Evolutionary conservation across 2,113 vertebrate genomes (phyloP).

Genomic region (human (Homo sapiens)): DNA sequence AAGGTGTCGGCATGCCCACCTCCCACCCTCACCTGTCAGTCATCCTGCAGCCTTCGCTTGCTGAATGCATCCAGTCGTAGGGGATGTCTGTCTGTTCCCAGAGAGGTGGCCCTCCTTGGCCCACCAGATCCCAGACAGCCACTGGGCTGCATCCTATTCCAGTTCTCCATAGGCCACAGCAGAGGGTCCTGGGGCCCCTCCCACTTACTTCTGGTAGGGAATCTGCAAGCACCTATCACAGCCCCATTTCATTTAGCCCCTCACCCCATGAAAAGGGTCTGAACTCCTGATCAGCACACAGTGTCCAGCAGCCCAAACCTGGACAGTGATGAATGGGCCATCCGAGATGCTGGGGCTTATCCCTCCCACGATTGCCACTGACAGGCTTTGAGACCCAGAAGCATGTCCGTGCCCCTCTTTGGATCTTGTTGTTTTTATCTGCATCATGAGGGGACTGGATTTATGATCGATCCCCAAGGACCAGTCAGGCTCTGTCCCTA

Average conservation of each 20-base stretch:
- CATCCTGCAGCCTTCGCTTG: not conserved
- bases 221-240: not conserved
- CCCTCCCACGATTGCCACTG: not conserved
- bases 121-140: not conserved
- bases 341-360: rapidly evolving
- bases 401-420: not conserved
- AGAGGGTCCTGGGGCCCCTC: not conserved
- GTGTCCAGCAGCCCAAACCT: not conserved
- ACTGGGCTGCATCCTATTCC: not conserved
- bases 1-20: not conserved
- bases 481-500: not conserved
- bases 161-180: not conserved
- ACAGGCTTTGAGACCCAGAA: not conserved
- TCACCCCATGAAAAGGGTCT: too few relatives aligned
- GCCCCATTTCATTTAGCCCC: not conserved
- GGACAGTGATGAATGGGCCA: rapidly evolving
- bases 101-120: not conserved
- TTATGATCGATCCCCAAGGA: not conserved
- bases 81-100: not conserved
- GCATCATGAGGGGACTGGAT: not conserved
- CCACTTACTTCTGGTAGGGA: not conserved
- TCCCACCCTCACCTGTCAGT: rapidly evolving
- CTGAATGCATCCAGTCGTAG: not conserved
- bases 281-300: not conserved
- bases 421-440: not conserved